These are phyloP conservation scores for Bufo bufo DNA, from an alignment of 2,113 vertebrate genomes.

Conservation along the genomic window DNA sequence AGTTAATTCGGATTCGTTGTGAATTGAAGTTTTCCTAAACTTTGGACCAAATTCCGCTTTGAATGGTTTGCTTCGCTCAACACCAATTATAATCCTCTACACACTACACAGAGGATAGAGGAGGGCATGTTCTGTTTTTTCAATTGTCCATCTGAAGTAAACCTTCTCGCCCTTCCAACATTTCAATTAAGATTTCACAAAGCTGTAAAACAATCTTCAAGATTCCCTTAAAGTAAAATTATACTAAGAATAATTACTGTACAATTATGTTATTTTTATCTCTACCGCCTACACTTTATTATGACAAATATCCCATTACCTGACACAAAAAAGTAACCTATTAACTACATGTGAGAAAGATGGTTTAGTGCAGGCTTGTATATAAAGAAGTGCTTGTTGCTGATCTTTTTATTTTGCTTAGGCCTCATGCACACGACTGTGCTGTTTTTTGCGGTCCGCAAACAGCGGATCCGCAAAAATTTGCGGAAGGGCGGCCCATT, in stretches of 20 bases:
- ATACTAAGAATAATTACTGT: slow-evolving; percentile 37
- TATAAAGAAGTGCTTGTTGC: background rate
- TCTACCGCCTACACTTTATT: slow-evolving; percentile 45
- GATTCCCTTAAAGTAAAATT: slow-evolving; percentile 26
- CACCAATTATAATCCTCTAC: too few species aligned
- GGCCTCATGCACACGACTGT: too few species aligned
- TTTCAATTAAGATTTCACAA: background rate
- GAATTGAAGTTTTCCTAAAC: too few species aligned
- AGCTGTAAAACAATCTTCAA: slow-evolving; percentile 4
- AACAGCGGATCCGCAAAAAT: too few species aligned
- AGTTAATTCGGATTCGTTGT: too few species aligned
- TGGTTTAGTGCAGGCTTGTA: background rate
- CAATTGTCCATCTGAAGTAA: background rate
- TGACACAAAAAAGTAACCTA: slow-evolving; percentile 20
- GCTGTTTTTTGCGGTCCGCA: too few species aligned
- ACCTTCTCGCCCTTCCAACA: background rate
- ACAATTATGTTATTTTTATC: slow-evolving; percentile 55
- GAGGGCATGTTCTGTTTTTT: background rate
- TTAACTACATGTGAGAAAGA: background rate
- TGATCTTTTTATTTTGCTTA: background rate
- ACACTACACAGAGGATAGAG: too few species aligned
- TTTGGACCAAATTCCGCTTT: too few species aligned
- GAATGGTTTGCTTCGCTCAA: too few species aligned
- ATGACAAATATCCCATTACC: slow-evolving; percentile 49
- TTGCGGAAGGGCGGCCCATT: too few species aligned